Evolutionary conservation across 2,888 invertebrate species (phyloP), one percentile per base, ranked within the genome.

Genomic region (Caenorhabditis sp.): DNA sequence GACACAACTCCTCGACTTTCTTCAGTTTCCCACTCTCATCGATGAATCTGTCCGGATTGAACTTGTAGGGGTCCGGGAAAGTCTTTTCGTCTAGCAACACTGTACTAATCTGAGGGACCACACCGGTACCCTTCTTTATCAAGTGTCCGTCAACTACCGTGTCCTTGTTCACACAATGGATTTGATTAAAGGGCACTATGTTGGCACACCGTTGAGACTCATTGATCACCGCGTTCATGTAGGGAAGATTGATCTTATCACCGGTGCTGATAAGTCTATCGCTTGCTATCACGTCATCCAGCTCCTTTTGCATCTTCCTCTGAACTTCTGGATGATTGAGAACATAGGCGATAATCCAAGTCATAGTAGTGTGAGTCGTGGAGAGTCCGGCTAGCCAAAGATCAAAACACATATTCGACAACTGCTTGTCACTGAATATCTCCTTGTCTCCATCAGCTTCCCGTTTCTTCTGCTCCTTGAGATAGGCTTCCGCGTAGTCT

Each of bases 21-120:
- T 83, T 87, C 26, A 87, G 28, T 59, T 87, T 86, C 16, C 90
- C 90, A 63, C 86, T 80, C 47, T 77, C 84, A 54, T 85, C 84
- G n/a, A 90, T 69, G 51, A 83, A 85, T 44, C 86, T 44, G 3
- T 85, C 83, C 75, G 80, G 82, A 69, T 81, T 58, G 70, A 82
- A 81, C 2, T 28, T 68, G 28, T 80, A 51, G 0, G 76, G 80
- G 24, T 79, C 73, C 14, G 75, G 82, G 75, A 83, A 85, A n/a
- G 72, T 73, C 10, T 61, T 76, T 31, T 85, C 85, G 56, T 85
- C 82, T 3, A 76, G 26, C 69, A 85, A 51, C 0, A 82, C 77
- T 3, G 80, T 77, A n/a, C 70, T 66, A 47, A 85, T 80, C 47
- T 85, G 85, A 0, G 85, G 79, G 24, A 85, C 63, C 16, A 85